phyloP scores from a whole-genome alignment of 2,888 invertebrate species.

The Pemphredon lugubris region DNA sequence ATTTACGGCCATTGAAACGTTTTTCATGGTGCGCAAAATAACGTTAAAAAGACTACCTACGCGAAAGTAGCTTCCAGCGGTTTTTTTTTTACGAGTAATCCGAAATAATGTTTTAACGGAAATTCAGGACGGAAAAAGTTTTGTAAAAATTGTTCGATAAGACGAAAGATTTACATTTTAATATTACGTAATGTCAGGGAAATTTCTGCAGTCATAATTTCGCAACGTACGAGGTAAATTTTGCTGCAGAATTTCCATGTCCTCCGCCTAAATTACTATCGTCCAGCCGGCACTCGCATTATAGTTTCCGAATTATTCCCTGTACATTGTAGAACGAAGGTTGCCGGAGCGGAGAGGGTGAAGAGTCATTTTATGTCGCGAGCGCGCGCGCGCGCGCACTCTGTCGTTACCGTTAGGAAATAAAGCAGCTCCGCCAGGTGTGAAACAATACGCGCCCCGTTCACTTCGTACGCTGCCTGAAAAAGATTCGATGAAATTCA shows the following conservation, averaged over 20 bases:
- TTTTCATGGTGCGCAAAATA: not conserved
- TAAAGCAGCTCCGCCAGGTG: constrained; percentile 4
- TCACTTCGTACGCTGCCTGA: constrained; percentile 2
- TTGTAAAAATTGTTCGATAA: constrained; percentile 12
- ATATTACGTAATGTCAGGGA: constrained; percentile 18
- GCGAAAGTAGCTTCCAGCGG: too few relatives aligned
- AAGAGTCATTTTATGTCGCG: constrained; percentile 30
- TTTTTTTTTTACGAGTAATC: not conserved
- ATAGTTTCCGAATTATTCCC: constrained; percentile 48
- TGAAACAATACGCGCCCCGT: constrained; percentile 19
- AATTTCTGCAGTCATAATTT: constrained; percentile 19
- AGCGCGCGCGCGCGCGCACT: constrained; percentile 3
- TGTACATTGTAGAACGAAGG: constrained; percentile 8
- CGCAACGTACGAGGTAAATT: constrained; percentile 27
- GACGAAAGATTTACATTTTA: constrained; percentile 1
- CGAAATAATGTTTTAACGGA: not conserved
- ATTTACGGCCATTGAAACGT: constrained; percentile 11
- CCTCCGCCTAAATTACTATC: constrained; percentile 31
- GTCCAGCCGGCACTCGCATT: constrained; percentile 25
- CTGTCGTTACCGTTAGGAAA: not conserved
- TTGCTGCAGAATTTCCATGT: constrained; percentile 23
- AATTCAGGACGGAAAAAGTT: not conserved
- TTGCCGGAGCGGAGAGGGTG: constrained; percentile 2
- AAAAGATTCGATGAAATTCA: constrained; percentile 2
- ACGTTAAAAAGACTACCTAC: not conserved